These are phyloP conservation scores for Pristionchus entomophagus DNA, from an alignment of 2,888 invertebrate genomes.

Conservation along the genomic window DNA sequence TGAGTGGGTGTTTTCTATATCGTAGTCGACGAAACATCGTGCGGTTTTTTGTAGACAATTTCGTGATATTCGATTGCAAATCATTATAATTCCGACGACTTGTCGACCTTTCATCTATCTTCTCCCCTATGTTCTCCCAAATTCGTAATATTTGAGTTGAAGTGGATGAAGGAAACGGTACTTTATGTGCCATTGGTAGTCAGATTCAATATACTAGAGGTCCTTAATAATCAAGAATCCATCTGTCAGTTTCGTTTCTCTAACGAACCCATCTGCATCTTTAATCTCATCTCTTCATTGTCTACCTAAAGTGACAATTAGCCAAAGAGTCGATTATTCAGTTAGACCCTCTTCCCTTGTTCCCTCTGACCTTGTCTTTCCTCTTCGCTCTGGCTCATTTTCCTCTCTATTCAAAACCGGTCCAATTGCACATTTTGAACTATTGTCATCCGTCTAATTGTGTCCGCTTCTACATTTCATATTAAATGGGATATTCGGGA, in stretches of 20 bases:
- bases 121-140: not conserved
- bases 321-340: slow-evolving; percentile 32
- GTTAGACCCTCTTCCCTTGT: slow-evolving; percentile 1
- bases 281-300: slow-evolving; percentile 34
- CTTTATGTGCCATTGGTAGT: not conserved
- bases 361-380: slow-evolving; percentile 24
- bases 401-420: slow-evolving; percentile 25
- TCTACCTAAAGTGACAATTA: slow-evolving; percentile 28
- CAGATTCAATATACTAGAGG: too few species aligned
- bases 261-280: slow-evolving; percentile 15
- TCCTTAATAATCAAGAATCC: slow-evolving; percentile 6
- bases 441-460: too few species aligned
- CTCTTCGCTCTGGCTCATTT: slow-evolving; percentile 4
- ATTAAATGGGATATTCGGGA: not conserved
- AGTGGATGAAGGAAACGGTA: not conserved
- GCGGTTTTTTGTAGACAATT: too few species aligned
- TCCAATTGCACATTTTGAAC: not conserved
- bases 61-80: too few species aligned
- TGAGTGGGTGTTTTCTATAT: too few species aligned
- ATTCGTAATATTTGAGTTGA: slow-evolving; percentile 41
- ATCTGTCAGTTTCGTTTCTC: slow-evolving; percentile 5
- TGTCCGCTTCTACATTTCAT: too few species aligned
- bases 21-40: not conserved
- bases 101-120: slow-evolving; percentile 38
- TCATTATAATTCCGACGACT: too few species aligned